Evolutionary conservation across 2,797 vertebrate species (phyloP).

Genomic region (Sebastes cheni): DNA sequence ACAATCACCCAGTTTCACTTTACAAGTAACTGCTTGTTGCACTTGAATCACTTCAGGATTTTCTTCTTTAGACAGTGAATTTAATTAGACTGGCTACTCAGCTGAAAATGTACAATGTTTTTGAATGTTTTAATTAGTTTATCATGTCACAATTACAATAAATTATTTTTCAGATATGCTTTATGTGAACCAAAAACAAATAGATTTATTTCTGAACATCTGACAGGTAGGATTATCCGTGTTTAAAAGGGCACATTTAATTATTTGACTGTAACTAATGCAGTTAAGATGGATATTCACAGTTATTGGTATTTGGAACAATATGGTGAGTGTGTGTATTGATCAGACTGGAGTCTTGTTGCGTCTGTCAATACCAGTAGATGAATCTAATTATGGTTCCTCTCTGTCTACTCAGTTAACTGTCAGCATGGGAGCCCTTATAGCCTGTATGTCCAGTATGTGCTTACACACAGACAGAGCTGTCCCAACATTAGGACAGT

Average conservation of each 20-base stretch:
- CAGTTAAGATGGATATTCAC: slow-evolving; percentile 65
- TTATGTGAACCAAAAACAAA: not conserved
- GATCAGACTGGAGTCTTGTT: slow-evolving; percentile 68
- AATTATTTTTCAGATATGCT: not conserved
- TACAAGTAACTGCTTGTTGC: not conserved
- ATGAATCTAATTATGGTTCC: slow-evolving; percentile 82
- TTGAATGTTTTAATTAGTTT: not conserved
- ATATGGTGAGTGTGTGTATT: slow-evolving; percentile 77
- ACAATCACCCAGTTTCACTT: not conserved
- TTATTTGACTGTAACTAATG: slow-evolving; percentile 77
- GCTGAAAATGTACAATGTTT: not conserved
- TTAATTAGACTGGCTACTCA: not conserved
- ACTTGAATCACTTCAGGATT: not conserved
- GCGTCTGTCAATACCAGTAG: slow-evolving; percentile 76
- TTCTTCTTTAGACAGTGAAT: not conserved
- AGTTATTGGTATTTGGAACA: slow-evolving; percentile 78
- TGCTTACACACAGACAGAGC: slow-evolving; percentile 10
- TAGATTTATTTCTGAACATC: not conserved
- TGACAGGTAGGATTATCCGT: slow-evolving; percentile 1
- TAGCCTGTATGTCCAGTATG: slow-evolving; percentile 42
- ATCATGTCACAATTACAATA: not conserved
- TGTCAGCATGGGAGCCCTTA: slow-evolving; percentile 78
- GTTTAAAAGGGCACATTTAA: slow-evolving; percentile 62
- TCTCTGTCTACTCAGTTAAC: slow-evolving; percentile 75
- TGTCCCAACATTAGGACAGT: slow-evolving; percentile 62